A percentile compares a stretch with the other conserved stretches of the same genome.
Evolutionary conservation across 2,888 invertebrate genomes (phyloP).

Genomic region (Bombylius discolor): DNA sequence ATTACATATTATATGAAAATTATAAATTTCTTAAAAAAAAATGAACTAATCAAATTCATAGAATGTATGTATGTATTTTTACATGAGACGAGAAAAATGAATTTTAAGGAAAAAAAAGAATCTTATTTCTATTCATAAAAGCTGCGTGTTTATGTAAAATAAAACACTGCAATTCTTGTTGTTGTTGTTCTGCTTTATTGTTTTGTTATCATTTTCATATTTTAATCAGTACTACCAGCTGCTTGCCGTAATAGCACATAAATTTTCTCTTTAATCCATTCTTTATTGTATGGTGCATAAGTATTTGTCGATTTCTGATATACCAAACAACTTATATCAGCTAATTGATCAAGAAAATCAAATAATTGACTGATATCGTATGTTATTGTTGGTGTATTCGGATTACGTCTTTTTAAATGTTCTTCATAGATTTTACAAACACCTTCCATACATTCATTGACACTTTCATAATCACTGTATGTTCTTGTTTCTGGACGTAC

Average conservation of each 20-base stretch:
- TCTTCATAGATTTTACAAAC: conserved; percentile 99
- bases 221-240: conserved; percentile 41
- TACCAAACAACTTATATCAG: conserved; percentile 91
- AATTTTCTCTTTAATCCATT: conserved; percentile 99
- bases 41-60: too few species aligned
- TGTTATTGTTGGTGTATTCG: conserved; percentile 91
- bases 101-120: too few species aligned
- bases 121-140: too few species aligned
- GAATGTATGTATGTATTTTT: too few species aligned
- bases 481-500: conserved; percentile 89
- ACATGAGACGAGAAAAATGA: too few species aligned
- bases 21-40: too few species aligned
- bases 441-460: conserved; percentile 96
- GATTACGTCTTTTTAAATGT: conserved; percentile 88
- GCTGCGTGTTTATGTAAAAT: too few species aligned
- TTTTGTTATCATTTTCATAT: background rate
- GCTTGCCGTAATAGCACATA: conserved; percentile 89
- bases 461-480: conserved; percentile 95
- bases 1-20: too few species aligned
- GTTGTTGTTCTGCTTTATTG: too few species aligned
- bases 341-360: conserved; percentile 92
- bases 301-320: conserved; percentile 92
- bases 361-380: conserved; percentile 97
- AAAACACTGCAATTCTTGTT: too few species aligned
- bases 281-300: conserved; percentile 97